Evolutionary conservation across 1,140 invertebrate genomes (phyloP).

Genomic region (Magallana ariakensis): DNA sequence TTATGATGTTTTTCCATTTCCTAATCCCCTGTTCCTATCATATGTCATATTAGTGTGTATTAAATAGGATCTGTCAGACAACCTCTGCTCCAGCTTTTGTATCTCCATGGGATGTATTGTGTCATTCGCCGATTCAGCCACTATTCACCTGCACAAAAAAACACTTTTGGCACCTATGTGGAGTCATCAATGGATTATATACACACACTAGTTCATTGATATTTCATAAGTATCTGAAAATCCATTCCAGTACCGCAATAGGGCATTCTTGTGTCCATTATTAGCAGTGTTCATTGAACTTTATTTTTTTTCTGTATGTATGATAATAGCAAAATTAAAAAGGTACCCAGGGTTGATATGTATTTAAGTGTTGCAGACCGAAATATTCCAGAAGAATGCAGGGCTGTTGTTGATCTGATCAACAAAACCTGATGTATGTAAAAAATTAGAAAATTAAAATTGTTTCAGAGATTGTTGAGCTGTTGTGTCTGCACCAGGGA

Average conservation of each 20-base stretch:
- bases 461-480: too few relatives aligned
- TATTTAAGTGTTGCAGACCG: background rate
- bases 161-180: background rate
- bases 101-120: background rate
- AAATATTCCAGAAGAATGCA: background rate
- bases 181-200: background rate
- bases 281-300: constrained; percentile 8
- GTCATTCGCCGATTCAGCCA: constrained; percentile 3
- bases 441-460: background rate
- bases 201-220: background rate
- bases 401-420: background rate
- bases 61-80: constrained; percentile 14
- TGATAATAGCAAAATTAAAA: background rate
- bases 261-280: background rate
- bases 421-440: background rate
- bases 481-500: background rate
- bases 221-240: constrained; percentile 5
- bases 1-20: constrained; percentile 16
- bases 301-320: background rate
- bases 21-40: background rate
- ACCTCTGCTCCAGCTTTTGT: background rate
- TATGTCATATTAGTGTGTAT: constrained; percentile 37
- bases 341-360: background rate
- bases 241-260: background rate
- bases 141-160: constrained; percentile 25